Percentiles rank a stretch among this genome's conserved stretches.
These are phyloP conservation scores for Chrysolina oricalcia DNA, from an alignment of 2,888 invertebrate species.

Conservation along the genomic window DNA sequence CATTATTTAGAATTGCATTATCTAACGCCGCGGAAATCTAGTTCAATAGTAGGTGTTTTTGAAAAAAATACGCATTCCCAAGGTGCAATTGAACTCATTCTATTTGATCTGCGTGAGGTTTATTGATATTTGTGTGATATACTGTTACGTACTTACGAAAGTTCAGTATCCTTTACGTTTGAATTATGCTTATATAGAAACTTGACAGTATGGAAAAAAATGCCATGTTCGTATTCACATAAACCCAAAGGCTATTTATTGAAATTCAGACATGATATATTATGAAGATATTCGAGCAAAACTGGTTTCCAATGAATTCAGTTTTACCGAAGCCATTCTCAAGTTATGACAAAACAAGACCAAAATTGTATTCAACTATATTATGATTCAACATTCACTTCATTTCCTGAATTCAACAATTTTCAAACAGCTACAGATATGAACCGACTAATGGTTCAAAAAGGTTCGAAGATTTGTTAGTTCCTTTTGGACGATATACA, in stretches of 20 bases:
- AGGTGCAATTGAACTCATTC: background rate
- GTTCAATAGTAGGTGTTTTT: slow-evolving; percentile 21
- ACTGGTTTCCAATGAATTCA: too few relatives aligned
- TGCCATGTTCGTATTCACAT: background rate
- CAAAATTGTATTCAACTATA: too few relatives aligned
- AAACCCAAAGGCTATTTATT: background rate
- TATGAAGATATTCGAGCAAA: background rate
- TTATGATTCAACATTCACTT: too few relatives aligned
- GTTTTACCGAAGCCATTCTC: too few relatives aligned
- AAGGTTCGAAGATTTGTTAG: too few relatives aligned
- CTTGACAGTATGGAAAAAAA: background rate
- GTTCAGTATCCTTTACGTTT: background rate
- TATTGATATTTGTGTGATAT: background rate
- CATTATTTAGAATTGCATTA: slow-evolving; percentile 15
- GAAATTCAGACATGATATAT: background rate
- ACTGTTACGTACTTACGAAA: background rate
- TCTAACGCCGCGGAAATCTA: slow-evolving; percentile 7
- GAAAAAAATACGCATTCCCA: slow-evolving; percentile 6
- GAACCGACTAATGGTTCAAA: too few relatives aligned
- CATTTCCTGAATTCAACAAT: too few relatives aligned
- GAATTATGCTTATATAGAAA: background rate
- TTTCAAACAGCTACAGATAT: too few relatives aligned
- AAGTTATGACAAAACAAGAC: too few relatives aligned
- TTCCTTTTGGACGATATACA: too few relatives aligned
- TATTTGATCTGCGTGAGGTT: slow-evolving; percentile 10